Base-by-base conservation (phyloP, 2,888 invertebrate species). In the Caenorhabditis sp. region DNA sequence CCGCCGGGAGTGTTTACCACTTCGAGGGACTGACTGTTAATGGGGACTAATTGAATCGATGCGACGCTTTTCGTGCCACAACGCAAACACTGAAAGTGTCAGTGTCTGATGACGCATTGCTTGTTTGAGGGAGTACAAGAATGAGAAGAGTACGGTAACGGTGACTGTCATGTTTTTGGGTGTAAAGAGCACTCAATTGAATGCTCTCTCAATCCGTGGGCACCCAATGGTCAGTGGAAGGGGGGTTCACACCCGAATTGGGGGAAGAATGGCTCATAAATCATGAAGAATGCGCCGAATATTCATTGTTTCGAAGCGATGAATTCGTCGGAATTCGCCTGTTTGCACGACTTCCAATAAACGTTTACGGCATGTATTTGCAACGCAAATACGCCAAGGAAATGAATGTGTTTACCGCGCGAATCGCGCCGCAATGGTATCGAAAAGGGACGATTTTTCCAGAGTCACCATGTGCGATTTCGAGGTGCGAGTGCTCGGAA, bases 401-500 rank as follows among this genome's bases (percentile, higher is more conserved):
- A 27, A 35, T 52, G 45, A 46, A 59, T 56, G 52, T 55, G 46
- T 71, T 71, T 72, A 68, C 65, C 68, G 62, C 62, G 50, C 30
- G 20, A 50, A 39, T 22, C 9, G 27, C 30, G 27, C 45, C 26
- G 55, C 15, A 75, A 75, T 62, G 52, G 50, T 52, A 45, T 70
- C 52, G 59, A 73, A 58, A 24, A 30, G 35, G 35, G 48, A 37
- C 41, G 5, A 17, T 59, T 13, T 46, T 68, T 68, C 43, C 68
- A 68, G 68, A 68, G 68, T 68, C 39, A 68, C 68, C 45, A 86
- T 89, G 88, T 89, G 89, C 82, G 89, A 89, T 81, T 90, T 89
- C 77, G 89, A 87, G 63, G 89, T 90, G 24, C 82, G 91, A 17
- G 90, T 90, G 76, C 87, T 91, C 58, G 89, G 89, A 22, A 90